Evolutionary conservation across 2,888 invertebrate genomes (phyloP).

Genomic region (Sphaeridia pumilis): DNA sequence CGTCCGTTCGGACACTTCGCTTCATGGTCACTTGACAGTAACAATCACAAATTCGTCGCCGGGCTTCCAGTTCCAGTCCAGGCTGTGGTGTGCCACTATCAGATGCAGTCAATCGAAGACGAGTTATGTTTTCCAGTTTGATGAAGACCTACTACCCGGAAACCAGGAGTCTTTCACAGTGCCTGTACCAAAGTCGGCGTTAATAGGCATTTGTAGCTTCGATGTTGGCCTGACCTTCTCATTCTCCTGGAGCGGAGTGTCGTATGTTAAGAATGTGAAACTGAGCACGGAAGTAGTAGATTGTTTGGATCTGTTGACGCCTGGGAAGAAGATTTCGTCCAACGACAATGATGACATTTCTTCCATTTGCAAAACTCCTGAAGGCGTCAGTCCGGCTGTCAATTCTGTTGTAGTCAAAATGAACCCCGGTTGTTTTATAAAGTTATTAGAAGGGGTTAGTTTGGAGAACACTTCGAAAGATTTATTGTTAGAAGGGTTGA

Average conservation of each 20-base stretch:
- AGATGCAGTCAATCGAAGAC: background rate
- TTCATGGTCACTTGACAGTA: background rate
- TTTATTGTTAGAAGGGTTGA: too few relatives aligned
- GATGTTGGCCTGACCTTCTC: background rate
- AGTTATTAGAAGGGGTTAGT: too few relatives aligned
- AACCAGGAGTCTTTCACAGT: background rate
- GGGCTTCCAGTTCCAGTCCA: background rate
- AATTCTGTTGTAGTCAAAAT: too few relatives aligned
- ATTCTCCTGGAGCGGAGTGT: background rate
- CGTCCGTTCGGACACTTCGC: background rate
- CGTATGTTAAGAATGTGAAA: background rate
- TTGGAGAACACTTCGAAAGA: too few relatives aligned
- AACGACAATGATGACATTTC: too few relatives aligned
- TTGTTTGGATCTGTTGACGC: too few relatives aligned
- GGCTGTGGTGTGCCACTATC: conserved; percentile 1
- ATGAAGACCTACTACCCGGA: background rate
- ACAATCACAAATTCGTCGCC: background rate
- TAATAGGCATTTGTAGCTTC: background rate
- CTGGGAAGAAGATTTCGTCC: too few relatives aligned
- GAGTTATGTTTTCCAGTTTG: background rate
- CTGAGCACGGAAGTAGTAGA: background rate
- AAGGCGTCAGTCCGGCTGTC: too few relatives aligned
- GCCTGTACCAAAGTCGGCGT: background rate
- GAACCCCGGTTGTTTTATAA: too few relatives aligned
- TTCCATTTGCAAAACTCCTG: too few relatives aligned